Evolutionary conservation across 2,797 vertebrate genomes (phyloP), one percentile per base, ranked within the genome.

Genomic region (Vultur gryphus): DNA sequence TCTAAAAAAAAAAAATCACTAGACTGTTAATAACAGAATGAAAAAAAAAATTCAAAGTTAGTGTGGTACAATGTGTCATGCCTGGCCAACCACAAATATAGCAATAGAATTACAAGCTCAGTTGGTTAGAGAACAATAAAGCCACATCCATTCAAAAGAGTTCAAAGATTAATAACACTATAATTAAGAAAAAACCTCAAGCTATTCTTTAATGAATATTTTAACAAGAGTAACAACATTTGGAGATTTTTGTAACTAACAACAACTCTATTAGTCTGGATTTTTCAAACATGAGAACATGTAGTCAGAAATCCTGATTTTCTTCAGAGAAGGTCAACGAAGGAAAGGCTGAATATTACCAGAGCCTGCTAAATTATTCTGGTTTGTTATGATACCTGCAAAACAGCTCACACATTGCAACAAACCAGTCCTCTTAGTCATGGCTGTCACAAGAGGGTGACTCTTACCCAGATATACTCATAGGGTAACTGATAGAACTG

Each of bases 111-210:
- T 96, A 95, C n/a, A 97, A 92, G 84, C 92, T 97, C 81, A 72
- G 65, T 70, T 94, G 80, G 84, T 95, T 85, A 92, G 48, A 93
- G 61, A 90, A 94, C 49, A 97, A 95, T 87, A 97, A 97, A 97
- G 33, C 51, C 91, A 76, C 72, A 91, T 62, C 87, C 89, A 92
- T 93, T 87, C 51, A 67, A 87, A 87, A 70, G 83, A 96, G 64
- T 89, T 95, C 71, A 80, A 93, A 96, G 89, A 97, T 97, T 97
- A 97, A 95, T 92, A 95, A 90, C 77, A 94, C 93, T 90, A 88
- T 91, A 93, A 96, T 97, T 97, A 93, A 77, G 57, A 96, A 66
- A 83, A 97, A 96, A 95, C 10, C 64, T 87, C 82, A 94, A 93
- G n/a, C 51, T 18, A 64, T 90, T 95, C 54, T 84, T 92, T 64